Conservation (phyloP, 2,888 invertebrate species). For the Liodrosophila aerea region DNA sequence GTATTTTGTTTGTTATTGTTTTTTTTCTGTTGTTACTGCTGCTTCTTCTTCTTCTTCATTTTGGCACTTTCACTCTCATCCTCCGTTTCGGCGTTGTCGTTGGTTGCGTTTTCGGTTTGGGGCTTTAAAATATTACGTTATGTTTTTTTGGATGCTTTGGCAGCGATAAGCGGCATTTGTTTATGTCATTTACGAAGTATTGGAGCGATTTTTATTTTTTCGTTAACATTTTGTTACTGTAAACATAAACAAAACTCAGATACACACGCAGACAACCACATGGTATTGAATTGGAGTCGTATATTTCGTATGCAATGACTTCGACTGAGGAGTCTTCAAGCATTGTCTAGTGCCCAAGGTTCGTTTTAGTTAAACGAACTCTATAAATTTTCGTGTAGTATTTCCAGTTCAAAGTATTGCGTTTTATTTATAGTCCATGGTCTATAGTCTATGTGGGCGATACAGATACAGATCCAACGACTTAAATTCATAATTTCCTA, state of each 20-base stretch:
- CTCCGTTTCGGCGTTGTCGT: constrained; percentile 32
- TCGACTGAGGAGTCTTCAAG: constrained; percentile 16
- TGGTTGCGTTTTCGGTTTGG: constrained; percentile 40
- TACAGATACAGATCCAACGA: constrained; percentile 1
- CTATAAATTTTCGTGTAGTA: constrained; percentile 21
- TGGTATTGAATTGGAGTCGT: constrained; percentile 25
- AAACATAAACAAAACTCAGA: constrained; percentile 48
- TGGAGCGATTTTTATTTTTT: constrained; percentile 26
- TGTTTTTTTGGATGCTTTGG: constrained; percentile 36
- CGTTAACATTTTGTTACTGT: constrained; percentile 39
- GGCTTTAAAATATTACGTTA: constrained; percentile 63
- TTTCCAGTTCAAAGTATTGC: constrained; percentile 7
- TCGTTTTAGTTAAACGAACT: constrained; percentile 26
- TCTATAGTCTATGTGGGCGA: constrained; percentile 28
- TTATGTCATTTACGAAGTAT: constrained; percentile 43
- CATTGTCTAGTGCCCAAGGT: constrained; percentile 51
- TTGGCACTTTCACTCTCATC: constrained; percentile 73
- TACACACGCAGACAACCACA: constrained; percentile 18
- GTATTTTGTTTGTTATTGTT: constrained; percentile 60
- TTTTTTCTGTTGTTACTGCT: constrained; percentile 57
- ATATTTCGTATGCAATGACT: constrained; percentile 15
- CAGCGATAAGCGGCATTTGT: constrained; percentile 60
- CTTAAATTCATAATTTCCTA: constrained; percentile 17
- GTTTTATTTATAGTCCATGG: too few relatives aligned
- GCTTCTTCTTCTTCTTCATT: constrained; percentile 26